Evolutionary conservation across 2,888 invertebrate species (phyloP), one percentile per base, ranked within the genome.

Genomic region (Drosophila buzzatii): DNA sequence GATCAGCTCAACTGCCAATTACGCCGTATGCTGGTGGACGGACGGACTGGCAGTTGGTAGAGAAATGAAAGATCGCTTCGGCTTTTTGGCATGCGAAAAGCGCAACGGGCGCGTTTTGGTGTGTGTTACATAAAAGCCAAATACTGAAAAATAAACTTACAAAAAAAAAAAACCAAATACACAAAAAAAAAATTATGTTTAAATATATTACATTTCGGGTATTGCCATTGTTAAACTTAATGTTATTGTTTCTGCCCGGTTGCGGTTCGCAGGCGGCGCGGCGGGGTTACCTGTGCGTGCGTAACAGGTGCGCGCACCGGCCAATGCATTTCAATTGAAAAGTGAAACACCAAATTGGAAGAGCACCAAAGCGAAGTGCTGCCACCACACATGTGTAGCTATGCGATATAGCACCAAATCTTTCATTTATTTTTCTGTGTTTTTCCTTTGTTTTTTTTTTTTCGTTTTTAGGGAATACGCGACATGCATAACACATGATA

Each of bases 241-340:
- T 77, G 68, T 71, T 77, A 77, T 77, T 77, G 74, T 71, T 74
- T 71, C 74, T 65, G 44, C 61, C 52, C 52, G n/a, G 63, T 44
- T 69, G 60, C 73, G 73, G 64, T 59, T 60, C 53, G 66, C 37
- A 45, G 31, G 47, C 27, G 31, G 39, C 39, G 39, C 55, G 27
- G 14, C 8, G 23, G 20, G 35, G 16, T 41, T 55, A 56, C 47
- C 53, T 63, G 65, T 66, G 62, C 65, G 71, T 79, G 82, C 84
- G 82, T 84, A 86, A 85, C 83, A 85, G 85, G 85, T 85, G 85
- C 71, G 85, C 71, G 70, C 27, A 27, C 62, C 70, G 63, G 55
- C 44, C 79, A 85, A 58, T 85, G 85, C 85, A 85, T 85, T 85
- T 87, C 83, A 85, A 85, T 87, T 85, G 70, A 73, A 77, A 74